Percentiles rank a stretch among this genome's conserved stretches.
Conservation (phyloP, 2,888 invertebrate species). For the Eupsilia transversa region DNA sequence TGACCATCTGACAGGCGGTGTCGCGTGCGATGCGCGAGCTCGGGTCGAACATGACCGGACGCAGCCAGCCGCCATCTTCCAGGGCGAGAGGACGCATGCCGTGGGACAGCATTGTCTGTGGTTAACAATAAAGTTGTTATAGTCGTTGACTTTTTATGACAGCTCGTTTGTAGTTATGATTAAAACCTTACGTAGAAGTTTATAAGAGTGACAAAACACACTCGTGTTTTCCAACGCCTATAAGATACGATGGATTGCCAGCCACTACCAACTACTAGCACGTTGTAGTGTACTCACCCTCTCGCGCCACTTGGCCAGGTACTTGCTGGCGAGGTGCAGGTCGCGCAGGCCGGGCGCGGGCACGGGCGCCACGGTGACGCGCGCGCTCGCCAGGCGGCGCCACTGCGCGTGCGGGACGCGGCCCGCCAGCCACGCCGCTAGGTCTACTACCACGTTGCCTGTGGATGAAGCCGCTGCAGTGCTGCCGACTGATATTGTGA, state of each 20-base stretch:
- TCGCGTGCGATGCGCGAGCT: conserved; percentile 97
- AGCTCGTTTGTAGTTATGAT: too few species aligned
- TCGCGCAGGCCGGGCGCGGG: conserved; percentile 75
- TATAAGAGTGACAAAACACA: too few species aligned
- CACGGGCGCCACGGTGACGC: conserved; percentile 60
- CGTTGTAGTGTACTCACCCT: conserved; percentile 19
- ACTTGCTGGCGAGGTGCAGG: conserved; percentile 83
- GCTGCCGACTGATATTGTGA: conserved; percentile 67
- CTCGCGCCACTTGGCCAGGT: conserved; percentile 80
- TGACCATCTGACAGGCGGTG: conserved; percentile 96
- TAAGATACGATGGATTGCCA: too few species aligned
- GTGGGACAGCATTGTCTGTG: conserved; percentile 84
- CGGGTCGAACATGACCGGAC: conserved; percentile 97
- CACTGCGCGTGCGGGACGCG: conserved; percentile 83
- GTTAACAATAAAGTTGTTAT: not conserved
- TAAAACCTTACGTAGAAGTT: too few species aligned
- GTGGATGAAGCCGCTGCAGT: conserved; percentile 72
- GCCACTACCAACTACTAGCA: not conserved
- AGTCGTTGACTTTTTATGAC: too few species aligned
- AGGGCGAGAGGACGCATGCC: conserved; percentile 91
- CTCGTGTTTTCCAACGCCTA: too few species aligned
- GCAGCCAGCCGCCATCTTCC: conserved; percentile 95
- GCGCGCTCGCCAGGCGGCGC: conserved; percentile 78
- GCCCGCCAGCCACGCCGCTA: conserved; percentile 89
- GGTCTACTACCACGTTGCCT: conserved; percentile 87